A percentile compares a stretch with the other conserved stretches of the same genome.
phyloP scores from a whole-genome alignment of 1,140 invertebrate genomes.

The Phortica variegata region DNA sequence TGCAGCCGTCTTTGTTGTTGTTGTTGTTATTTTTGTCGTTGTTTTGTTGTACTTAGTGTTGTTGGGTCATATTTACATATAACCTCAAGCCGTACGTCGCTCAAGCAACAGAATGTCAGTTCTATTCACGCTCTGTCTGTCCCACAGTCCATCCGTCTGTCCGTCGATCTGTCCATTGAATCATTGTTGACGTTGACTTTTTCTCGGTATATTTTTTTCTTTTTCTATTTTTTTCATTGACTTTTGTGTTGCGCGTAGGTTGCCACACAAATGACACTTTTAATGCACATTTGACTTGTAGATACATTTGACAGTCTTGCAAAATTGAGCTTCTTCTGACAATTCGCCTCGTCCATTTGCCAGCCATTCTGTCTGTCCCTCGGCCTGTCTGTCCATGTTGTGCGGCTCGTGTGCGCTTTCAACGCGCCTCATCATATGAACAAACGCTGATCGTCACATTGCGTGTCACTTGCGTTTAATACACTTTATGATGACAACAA shows the following conservation, averaged over 20 bases:
- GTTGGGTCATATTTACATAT: constrained; percentile 49
- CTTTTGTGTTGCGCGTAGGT: constrained; percentile 22
- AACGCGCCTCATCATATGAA: too few relatives aligned
- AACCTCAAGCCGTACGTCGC: constrained; percentile 26
- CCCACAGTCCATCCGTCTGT: background rate
- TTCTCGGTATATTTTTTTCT: too few relatives aligned
- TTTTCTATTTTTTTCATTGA: constrained; percentile 8
- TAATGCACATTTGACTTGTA: constrained; percentile 54
- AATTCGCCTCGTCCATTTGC: too few relatives aligned
- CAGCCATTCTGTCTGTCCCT: too few relatives aligned
- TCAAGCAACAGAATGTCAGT: constrained; percentile 43
- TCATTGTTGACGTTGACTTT: too few relatives aligned
- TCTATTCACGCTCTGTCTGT: constrained; percentile 17
- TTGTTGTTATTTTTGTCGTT: constrained; percentile 32
- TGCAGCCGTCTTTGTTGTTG: too few relatives aligned
- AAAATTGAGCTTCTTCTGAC: too few relatives aligned
- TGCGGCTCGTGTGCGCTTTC: too few relatives aligned
- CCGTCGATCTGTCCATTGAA: background rate
- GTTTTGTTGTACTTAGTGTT: constrained; percentile 32
- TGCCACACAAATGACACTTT: constrained; percentile 49
- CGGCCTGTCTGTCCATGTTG: too few relatives aligned
- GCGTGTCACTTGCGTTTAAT: constrained; percentile 9
- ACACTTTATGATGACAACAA: background rate
- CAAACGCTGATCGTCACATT: constrained; percentile 11
- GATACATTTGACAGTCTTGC: too few relatives aligned